phyloP scores from a whole-genome alignment of 2,113 vertebrate species.

The Scortum barcoo region DNA sequence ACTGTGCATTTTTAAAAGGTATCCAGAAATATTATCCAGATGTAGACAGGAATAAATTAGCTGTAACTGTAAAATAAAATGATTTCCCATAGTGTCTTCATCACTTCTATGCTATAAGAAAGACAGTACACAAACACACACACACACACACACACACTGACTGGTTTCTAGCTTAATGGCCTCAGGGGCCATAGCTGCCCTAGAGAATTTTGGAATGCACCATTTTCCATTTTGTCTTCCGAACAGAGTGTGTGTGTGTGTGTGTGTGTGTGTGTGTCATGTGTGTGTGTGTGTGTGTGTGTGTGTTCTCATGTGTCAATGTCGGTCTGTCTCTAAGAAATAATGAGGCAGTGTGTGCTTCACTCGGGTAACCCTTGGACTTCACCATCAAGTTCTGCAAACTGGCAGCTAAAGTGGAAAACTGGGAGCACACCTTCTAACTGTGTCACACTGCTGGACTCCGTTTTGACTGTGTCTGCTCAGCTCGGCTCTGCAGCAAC shows the following conservation, averaged over 20 bases:
- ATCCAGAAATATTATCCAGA: neutral
- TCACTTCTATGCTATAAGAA: neutral
- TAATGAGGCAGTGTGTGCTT: slow-evolving; percentile 63
- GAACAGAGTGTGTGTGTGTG: slow-evolving; percentile 12
- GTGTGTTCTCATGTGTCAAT: slow-evolving; percentile 29
- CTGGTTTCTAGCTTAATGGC: slow-evolving; percentile 29
- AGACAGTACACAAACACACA: neutral
- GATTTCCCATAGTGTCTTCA: neutral
- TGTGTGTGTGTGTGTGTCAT: slow-evolving; percentile 16
- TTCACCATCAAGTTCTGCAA: slow-evolving; percentile 22
- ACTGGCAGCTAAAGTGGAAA: slow-evolving; percentile 53
- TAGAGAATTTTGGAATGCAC: slow-evolving; percentile 43
- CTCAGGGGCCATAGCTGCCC: slow-evolving; percentile 34
- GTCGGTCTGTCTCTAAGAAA: slow-evolving; percentile 47
- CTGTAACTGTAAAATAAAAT: slow-evolving; percentile 14
- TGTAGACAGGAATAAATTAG: neutral
- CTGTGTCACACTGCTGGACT: slow-evolving; percentile 25
- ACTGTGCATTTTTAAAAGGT: neutral
- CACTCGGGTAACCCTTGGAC: slow-evolving; percentile 52
- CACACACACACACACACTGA: neutral
- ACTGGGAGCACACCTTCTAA: slow-evolving; percentile 28
- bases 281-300: slow-evolving; percentile 10
- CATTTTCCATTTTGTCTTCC: slow-evolving; percentile 51
- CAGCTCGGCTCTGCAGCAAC: slow-evolving; percentile 25
- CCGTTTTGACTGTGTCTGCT: slow-evolving; percentile 2